These are phyloP conservation scores for Nerophis lumbriciformis DNA, from an alignment of 2,113 vertebrate genomes.

Conservation along the genomic window DNA sequence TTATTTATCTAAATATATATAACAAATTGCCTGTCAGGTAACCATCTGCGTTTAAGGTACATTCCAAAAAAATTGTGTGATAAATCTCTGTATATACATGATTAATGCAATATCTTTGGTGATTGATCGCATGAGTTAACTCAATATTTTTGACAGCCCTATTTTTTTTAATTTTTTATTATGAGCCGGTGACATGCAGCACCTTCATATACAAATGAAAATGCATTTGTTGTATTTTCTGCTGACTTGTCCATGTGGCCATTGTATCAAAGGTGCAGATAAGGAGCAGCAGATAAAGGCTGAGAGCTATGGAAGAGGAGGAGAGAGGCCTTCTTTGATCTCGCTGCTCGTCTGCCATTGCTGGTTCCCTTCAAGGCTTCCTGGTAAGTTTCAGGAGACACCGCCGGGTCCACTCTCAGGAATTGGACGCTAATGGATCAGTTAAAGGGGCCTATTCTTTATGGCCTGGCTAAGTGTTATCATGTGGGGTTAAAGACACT, in stretches of 20 bases:
- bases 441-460: slow-evolving; percentile 75
- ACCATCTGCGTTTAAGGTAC: too few relatives aligned
- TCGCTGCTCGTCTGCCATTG: slow-evolving; percentile 70
- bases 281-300: slow-evolving; percentile 20
- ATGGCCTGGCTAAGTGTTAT: slow-evolving; percentile 72
- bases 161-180: too few relatives aligned
- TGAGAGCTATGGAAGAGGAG: slow-evolving; percentile 30
- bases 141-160: too few relatives aligned
- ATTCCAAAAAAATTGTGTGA: too few relatives aligned
- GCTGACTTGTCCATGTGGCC: background rate
- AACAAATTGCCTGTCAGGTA: too few relatives aligned
- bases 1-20: too few relatives aligned
- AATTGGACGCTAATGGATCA: slow-evolving; percentile 75
- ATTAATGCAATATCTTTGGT: too few relatives aligned
- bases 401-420: slow-evolving; percentile 65
- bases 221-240: background rate
- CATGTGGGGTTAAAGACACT: slow-evolving; percentile 73
- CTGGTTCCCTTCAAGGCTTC: slow-evolving; percentile 78
- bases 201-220: background rate
- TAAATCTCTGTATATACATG: too few relatives aligned
- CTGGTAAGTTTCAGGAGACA: slow-evolving; percentile 78
- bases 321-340: slow-evolving; percentile 66
- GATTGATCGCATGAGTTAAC: too few relatives aligned
- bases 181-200: too few relatives aligned
- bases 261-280: slow-evolving; percentile 5